Evolutionary conservation across 2,888 invertebrate genomes (phyloP), one percentile per base, ranked within the genome.

Genomic region (Psylliodes chrysocephalus): DNA sequence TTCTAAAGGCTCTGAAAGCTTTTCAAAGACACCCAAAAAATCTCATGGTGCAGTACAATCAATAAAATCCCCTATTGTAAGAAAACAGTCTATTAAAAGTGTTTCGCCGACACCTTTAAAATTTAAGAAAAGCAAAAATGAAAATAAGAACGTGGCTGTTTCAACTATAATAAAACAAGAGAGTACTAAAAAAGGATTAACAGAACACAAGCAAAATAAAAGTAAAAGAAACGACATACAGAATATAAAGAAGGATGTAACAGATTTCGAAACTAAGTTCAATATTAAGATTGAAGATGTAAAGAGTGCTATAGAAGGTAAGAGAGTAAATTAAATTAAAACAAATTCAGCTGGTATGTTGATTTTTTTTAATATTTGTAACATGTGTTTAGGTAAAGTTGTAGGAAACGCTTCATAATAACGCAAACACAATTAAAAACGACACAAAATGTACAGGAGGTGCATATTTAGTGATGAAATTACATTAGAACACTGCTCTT

Each of bases 201-300:
- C 42, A 15, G 14, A 42, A 12, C 5, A 6, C 8, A 30, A 30
- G 10, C 3, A 8, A 30, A 30, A 30, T 2, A 44, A 44, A 44
- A 19, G 7, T 7, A 19, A 40, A 40, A 1, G n/a, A 15, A 40
- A 17, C 1, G 17, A n/a, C n/a, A n/a, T n/a, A n/a, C n/a, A n/a
- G n/a, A n/a, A n/a, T n/a, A n/a, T n/a, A n/a, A n/a, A n/a, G n/a
- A n/a, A n/a, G n/a, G n/a, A n/a, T n/a, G n/a, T 14, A 10, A 14
- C 18, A 64, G 18, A 22, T 28, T 33, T 63, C 17, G 63, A 60
- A 54, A 19, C 63, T 2, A 60, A 68, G 35, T 64, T 54, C 49
- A 64, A 66, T 14, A 60, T 71, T 40, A 64, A 68, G 28, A 28
- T 54, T 33, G 19, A 49, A 15, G 67, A 70, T 60, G 65, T 76